These are phyloP conservation scores for Crenichthys baileyi DNA, from an alignment of 2,797 vertebrate genomes.

Conservation along the genomic window DNA sequence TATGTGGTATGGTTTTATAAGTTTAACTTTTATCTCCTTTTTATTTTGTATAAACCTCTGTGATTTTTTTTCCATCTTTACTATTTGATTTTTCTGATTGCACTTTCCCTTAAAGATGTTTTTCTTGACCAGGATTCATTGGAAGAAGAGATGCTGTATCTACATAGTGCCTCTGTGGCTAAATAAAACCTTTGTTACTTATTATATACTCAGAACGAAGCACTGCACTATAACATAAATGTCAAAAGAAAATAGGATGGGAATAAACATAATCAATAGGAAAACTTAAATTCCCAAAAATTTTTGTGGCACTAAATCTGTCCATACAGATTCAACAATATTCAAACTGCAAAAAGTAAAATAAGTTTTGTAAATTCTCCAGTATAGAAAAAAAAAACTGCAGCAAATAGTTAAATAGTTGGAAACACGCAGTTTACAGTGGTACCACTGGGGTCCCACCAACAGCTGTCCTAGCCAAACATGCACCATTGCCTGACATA, in stretches of 20 bases:
- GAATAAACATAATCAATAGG: neutral
- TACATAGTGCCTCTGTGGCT: neutral
- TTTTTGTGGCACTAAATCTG: neutral
- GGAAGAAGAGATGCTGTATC: neutral
- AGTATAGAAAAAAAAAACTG: neutral
- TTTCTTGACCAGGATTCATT: neutral
- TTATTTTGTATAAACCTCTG: too few species aligned
- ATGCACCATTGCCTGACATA: neutral
- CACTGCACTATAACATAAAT: neutral
- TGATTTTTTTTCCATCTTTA: neutral
- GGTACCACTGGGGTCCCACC: neutral
- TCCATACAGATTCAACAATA: neutral
- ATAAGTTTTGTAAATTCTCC: neutral
- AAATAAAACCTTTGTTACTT: neutral
- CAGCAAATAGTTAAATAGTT: neutral
- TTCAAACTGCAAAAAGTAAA: too few species aligned
- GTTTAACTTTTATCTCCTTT: too few species aligned
- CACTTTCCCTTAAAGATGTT: too few species aligned
- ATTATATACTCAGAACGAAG: neutral
- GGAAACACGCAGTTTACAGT: neutral
- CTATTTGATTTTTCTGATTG: neutral
- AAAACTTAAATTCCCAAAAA: neutral
- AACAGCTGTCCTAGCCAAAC: neutral
- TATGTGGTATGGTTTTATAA: too few species aligned
- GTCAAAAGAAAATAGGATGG: neutral